Conservation (phyloP, 2,797 vertebrate genomes). For the Rhabdomys pumilio region DNA sequence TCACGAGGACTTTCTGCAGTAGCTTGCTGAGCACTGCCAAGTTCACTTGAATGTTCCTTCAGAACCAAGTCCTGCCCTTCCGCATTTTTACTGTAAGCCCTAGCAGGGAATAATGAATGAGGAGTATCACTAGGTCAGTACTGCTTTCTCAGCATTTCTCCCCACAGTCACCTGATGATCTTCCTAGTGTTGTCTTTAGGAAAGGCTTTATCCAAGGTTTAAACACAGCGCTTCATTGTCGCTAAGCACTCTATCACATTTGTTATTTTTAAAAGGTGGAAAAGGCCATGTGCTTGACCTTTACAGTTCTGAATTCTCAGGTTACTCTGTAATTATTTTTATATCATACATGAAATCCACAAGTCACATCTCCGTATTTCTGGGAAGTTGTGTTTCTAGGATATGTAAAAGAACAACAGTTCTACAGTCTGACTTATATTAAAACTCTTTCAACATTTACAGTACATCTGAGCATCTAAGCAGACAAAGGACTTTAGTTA, state of each 20-base stretch:
- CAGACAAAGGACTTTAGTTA: slow-evolving; percentile 55
- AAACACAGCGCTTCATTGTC: neutral
- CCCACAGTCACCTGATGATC: neutral
- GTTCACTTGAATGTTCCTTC: slow-evolving; percentile 75
- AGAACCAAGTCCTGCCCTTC: slow-evolving; percentile 85
- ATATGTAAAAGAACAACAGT: slow-evolving; percentile 49
- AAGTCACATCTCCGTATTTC: slow-evolving; percentile 50
- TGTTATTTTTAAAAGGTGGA: neutral
- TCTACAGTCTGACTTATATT: slow-evolving; percentile 24
- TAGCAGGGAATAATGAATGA: slow-evolving; percentile 77
- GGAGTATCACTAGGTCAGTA: neutral
- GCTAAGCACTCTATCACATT: neutral
- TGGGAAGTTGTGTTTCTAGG: slow-evolving; percentile 36
- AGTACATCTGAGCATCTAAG: slow-evolving; percentile 37
- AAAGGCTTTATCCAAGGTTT: neutral
- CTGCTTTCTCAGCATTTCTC: slow-evolving; percentile 23
- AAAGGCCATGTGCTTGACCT: slow-evolving; percentile 15
- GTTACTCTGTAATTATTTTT: slow-evolving; percentile 13
- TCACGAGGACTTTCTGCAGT: slow-evolving; percentile 23
- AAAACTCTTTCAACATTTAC: slow-evolving; percentile 26
- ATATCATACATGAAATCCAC: slow-evolving; percentile 32
- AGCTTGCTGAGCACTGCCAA: neutral
- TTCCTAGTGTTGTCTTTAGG: slow-evolving; percentile 13
- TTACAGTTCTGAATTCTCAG: slow-evolving; percentile 39
- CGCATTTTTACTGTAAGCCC: slow-evolving; percentile 87